Percentiles rank a stretch among this genome's conserved stretches.
Conservation (phyloP, 2,797 vertebrate species). For the Acanthurus leucopareius region DNA sequence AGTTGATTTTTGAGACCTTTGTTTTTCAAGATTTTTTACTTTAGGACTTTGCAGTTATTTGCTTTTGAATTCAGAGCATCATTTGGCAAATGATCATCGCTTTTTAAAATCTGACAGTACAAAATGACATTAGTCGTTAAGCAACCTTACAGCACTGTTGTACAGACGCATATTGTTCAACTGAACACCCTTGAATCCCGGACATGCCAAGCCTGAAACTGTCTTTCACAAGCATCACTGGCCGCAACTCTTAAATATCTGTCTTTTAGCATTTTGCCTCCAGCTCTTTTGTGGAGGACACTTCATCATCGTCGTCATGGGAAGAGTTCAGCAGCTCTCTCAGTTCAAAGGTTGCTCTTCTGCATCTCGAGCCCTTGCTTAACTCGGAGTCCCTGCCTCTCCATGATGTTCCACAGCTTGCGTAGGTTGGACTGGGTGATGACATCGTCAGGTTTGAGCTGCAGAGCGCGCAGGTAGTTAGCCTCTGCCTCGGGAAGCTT, state of each 20-base stretch:
- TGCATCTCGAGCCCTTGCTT: constrained; percentile 54
- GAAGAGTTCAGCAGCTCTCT: background rate
- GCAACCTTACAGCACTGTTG: constrained; percentile 21
- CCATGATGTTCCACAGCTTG: constrained; percentile 99
- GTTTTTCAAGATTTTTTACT: background rate
- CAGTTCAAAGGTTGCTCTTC: constrained; percentile 44
- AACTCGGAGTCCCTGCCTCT: constrained; percentile 94
- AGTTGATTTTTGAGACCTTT: background rate
- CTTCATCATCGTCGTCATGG: background rate
- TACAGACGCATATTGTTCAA: background rate
- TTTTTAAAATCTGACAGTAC: constrained; percentile 25
- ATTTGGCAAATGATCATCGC: constrained; percentile 17
- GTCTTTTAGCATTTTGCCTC: constrained; percentile 17
- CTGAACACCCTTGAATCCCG: constrained; percentile 9
- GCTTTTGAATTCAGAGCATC: constrained; percentile 17
- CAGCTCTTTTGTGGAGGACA: constrained; percentile 30
- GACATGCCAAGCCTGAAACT: constrained; percentile 35
- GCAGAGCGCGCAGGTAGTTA: constrained; percentile 95
- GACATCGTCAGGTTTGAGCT: constrained; percentile 94
- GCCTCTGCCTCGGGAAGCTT: constrained; percentile 93
- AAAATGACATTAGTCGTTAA: constrained; percentile 20
- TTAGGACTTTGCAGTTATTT: constrained; percentile 13
- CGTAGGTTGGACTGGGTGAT: constrained; percentile 98
- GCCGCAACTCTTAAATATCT: background rate
- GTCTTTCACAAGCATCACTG: constrained; percentile 19